phyloP scores from a whole-genome alignment of 2,113 vertebrate species.

The Actenoides hombroni region DNA sequence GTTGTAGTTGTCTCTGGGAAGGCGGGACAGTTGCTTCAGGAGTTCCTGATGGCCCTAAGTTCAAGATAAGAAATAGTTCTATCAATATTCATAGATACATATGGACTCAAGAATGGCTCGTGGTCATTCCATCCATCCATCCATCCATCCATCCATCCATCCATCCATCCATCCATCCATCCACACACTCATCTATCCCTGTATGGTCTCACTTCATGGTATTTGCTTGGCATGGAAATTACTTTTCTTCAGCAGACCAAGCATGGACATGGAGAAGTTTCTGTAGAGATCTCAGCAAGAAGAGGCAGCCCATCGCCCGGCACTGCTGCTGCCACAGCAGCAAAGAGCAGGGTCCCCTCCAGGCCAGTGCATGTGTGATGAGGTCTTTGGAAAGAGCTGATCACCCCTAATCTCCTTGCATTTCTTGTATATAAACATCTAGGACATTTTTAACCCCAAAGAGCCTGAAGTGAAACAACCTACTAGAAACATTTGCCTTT shows the following conservation, averaged over 20 bases:
- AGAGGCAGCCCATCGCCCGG: neutral
- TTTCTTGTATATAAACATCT: neutral
- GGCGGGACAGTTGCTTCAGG: slow-evolving; percentile 83
- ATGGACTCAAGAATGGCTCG: neutral
- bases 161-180: neutral
- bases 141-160: neutral
- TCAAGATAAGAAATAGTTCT: neutral
- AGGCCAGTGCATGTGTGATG: rapidly evolving
- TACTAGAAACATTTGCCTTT: neutral
- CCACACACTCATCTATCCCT: neutral
- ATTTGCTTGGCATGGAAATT: neutral
- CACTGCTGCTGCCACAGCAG: neutral
- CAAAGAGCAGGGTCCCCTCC: neutral
- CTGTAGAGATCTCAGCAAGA: neutral
- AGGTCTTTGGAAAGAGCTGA: neutral
- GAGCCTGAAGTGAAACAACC: neutral
- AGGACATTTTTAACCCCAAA: neutral
- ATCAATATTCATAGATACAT: neutral
- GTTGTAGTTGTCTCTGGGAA: slow-evolving; percentile 90
- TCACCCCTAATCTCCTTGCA: neutral
- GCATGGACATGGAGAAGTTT: neutral
- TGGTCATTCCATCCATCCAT: neutral
- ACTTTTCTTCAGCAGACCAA: neutral
- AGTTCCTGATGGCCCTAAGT: slow-evolving; percentile 83
- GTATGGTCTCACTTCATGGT: neutral